Evolutionary conservation across 2,113 vertebrate species (phyloP).

Genomic region (Semnopithecus entellus): DNA sequence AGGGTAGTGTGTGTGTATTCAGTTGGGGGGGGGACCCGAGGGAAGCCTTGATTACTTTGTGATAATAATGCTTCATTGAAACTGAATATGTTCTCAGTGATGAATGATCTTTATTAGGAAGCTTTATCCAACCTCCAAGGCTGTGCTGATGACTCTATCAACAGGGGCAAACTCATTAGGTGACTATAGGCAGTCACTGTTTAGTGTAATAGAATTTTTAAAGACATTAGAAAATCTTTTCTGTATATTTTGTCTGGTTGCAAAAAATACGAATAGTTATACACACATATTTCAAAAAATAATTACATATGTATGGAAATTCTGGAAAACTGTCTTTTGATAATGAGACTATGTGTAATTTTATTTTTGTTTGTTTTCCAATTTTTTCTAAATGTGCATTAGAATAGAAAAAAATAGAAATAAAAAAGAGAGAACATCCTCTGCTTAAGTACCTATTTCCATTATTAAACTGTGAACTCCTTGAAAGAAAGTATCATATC

Average conservation of each 20-base stretch:
- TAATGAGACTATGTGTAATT: background rate
- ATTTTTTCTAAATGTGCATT: background rate
- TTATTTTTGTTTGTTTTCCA: background rate
- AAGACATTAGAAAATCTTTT: background rate
- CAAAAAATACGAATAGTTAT: background rate
- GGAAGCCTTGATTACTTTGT: background rate
- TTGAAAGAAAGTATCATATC: background rate
- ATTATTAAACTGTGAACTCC: background rate
- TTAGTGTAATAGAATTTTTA: background rate
- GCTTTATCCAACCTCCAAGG: background rate
- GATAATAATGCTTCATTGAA: background rate
- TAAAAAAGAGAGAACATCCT: background rate
- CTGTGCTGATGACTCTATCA: background rate
- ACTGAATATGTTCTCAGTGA: background rate
- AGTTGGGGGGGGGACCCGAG: background rate
- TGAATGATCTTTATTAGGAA: background rate
- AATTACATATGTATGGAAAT: background rate
- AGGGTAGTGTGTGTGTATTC: background rate
- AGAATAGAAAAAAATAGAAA: background rate
- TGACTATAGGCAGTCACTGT: background rate
- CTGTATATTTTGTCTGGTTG: conserved; percentile 11
- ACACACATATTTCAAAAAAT: background rate
- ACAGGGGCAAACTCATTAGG: background rate
- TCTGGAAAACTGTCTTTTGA: background rate
- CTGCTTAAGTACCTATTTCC: background rate